Percentiles rank a stretch among this genome's conserved stretches.
Conservation (phyloP, 2,888 invertebrate genomes). For the Phorcus lineatus region DNA sequence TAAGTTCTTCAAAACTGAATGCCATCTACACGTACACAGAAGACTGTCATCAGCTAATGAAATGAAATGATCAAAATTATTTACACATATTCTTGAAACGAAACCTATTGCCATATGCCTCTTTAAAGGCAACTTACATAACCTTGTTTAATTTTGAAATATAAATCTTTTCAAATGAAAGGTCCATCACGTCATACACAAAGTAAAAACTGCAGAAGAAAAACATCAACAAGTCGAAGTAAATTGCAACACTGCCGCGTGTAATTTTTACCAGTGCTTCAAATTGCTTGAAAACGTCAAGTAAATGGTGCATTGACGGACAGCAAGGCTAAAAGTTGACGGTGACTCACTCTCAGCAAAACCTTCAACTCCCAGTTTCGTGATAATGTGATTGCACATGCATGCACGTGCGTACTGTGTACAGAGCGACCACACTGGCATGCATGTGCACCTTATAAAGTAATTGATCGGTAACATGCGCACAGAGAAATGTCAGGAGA, state of each 20-base stretch:
- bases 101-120: no score
- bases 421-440: neutral
- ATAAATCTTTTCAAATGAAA: no score
- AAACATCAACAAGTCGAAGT: no score
- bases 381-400: neutral
- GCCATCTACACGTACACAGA: no score
- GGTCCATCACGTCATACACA: no score
- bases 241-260: neutral
- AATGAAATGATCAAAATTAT: no score
- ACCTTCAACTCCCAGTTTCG: neutral
- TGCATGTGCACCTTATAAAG: slow-evolving; percentile 15
- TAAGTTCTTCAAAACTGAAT: no score
- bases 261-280: neutral
- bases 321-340: neutral
- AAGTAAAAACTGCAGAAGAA: no score
- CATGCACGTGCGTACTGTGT: slow-evolving; percentile 10
- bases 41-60: no score
- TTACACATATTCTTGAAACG: no score
- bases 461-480: slow-evolving; percentile 16
- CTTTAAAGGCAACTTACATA: no score
- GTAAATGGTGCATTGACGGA: neutral
- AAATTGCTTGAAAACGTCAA: neutral
- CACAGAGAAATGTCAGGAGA: neutral
- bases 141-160: no score
- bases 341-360: neutral